These are phyloP conservation scores for Threskiornis aethiopicus DNA, from an alignment of 2,797 vertebrate genomes.

Conservation along the genomic window DNA sequence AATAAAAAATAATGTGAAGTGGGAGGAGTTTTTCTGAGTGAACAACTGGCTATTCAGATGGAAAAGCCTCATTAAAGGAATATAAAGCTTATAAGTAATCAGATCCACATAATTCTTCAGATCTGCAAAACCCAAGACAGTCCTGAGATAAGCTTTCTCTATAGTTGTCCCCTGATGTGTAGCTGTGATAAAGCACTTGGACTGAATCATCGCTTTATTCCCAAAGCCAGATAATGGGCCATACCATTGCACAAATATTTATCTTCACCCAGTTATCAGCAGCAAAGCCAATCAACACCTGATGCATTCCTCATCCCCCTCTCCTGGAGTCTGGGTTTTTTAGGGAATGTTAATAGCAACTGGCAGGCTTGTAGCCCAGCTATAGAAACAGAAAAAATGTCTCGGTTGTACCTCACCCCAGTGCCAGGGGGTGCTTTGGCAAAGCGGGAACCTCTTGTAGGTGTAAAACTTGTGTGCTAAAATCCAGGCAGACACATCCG, in stretches of 20 bases:
- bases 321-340: not conserved
- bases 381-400: not conserved
- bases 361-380: not conserved
- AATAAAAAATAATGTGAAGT: not conserved
- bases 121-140: not conserved
- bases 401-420: not conserved
- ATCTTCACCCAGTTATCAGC: not conserved
- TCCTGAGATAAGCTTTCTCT: not conserved
- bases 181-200: not conserved
- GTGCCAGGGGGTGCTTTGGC: not conserved
- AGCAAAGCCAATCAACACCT: not conserved
- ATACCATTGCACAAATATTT: not conserved
- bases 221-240: not conserved
- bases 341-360: not conserved
- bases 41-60: not conserved
- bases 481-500: not conserved
- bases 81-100: not conserved
- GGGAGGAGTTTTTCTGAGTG: not conserved
- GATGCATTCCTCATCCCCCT: not conserved
- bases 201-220: not conserved
- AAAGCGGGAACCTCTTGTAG: not conserved
- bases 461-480: not conserved
- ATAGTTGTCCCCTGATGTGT: not conserved
- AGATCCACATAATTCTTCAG: not conserved
- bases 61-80: not conserved